Evolutionary conservation across 1,140 invertebrate species (phyloP).

Genomic region (Dinoponera quadriceps): DNA sequence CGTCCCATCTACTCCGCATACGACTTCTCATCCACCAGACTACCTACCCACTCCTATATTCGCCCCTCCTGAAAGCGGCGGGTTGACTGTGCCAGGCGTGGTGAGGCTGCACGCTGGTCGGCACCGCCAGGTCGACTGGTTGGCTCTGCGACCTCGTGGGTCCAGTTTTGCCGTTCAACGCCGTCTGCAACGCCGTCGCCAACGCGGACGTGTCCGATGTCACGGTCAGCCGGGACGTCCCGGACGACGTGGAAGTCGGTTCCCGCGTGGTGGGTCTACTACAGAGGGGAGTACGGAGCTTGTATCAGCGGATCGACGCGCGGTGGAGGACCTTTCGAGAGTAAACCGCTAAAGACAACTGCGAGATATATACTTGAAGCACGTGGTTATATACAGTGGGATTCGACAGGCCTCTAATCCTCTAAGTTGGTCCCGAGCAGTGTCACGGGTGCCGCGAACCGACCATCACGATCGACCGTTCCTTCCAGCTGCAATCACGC

Average conservation of each 20-base stretch:
- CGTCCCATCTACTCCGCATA: no score
- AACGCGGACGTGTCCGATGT: constrained; percentile 82
- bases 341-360: constrained; percentile 64
- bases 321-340: not conserved
- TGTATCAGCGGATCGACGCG: not conserved
- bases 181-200: constrained; percentile 81
- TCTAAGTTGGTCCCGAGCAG: constrained; percentile 79
- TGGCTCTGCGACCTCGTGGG: constrained; percentile 86
- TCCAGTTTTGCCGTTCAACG: constrained; percentile 79
- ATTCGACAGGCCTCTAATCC: constrained; percentile 79
- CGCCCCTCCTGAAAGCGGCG: constrained; percentile 82
- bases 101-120: constrained; percentile 75
- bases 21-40: not conserved
- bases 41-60: constrained; percentile 82
- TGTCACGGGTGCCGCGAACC: constrained; percentile 65
- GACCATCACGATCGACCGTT: constrained; percentile 57
- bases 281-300: constrained; percentile 19
- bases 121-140: constrained; percentile 84
- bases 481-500: not conserved
- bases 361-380: constrained; percentile 80
- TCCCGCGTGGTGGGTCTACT: constrained; percentile 80
- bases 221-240: constrained; percentile 81
- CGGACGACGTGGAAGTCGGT: constrained; percentile 81
- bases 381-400: constrained; percentile 83
- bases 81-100: constrained; percentile 84